phyloP scores from a whole-genome alignment of 2,888 invertebrate genomes.

The Eupeodes latifasciatus region DNA sequence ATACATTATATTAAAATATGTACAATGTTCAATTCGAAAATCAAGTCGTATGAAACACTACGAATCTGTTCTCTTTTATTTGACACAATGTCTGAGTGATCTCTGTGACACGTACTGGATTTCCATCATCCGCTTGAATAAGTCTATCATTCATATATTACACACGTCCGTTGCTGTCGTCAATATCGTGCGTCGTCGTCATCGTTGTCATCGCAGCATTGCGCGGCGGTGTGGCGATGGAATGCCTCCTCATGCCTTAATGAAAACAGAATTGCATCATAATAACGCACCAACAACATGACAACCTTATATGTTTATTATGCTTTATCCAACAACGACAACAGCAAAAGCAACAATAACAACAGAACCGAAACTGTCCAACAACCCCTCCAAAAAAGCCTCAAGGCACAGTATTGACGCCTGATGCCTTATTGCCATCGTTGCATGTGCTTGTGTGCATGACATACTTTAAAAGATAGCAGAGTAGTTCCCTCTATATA shows the following conservation, averaged over 20 bases:
- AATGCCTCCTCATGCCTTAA: slow-evolving; percentile 37
- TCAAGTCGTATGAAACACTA: slow-evolving; percentile 19
- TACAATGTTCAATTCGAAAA: slow-evolving; percentile 20
- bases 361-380: slow-evolving; percentile 25
- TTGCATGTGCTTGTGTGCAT: slow-evolving; percentile 38
- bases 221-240: too few relatives aligned
- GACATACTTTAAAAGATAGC: slow-evolving; percentile 48
- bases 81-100: slow-evolving; percentile 66
- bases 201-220: background rate
- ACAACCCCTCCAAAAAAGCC: slow-evolving; percentile 19
- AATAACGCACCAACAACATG: slow-evolving; percentile 40
- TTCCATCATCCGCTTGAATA: slow-evolving; percentile 68
- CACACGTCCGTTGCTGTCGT: background rate
- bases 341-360: slow-evolving; percentile 30
- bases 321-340: slow-evolving; percentile 20
- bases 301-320: slow-evolving; percentile 16
- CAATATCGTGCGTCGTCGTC: background rate
- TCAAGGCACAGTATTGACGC: slow-evolving; percentile 46
- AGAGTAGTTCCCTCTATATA: background rate
- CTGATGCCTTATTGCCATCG: slow-evolving; percentile 65
- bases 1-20: too few relatives aligned
- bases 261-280: slow-evolving; percentile 51
- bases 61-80: slow-evolving; percentile 57
- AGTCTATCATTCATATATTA: slow-evolving; percentile 51
- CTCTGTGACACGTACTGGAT: slow-evolving; percentile 67